phyloP scores from a whole-genome alignment of 2,888 invertebrate genomes.

The Rhorus exstirpatorius region DNA sequence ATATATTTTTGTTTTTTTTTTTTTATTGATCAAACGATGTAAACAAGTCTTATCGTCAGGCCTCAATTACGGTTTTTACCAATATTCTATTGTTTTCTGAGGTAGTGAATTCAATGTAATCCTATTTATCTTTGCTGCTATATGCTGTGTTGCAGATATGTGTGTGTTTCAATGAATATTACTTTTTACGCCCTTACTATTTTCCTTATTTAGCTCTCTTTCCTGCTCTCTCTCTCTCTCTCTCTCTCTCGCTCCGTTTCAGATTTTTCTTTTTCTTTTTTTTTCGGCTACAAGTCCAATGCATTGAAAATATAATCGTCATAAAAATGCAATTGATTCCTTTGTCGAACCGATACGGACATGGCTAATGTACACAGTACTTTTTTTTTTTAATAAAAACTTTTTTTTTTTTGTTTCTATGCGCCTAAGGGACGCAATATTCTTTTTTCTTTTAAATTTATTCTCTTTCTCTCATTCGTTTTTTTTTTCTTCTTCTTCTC shows the following conservation, averaged over 20 bases:
- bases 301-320: slow-evolving; percentile 70
- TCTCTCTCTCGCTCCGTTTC: slow-evolving; percentile 63
- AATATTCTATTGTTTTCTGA: slow-evolving; percentile 75
- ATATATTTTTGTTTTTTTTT: slow-evolving; percentile 28
- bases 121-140: slow-evolving; percentile 83
- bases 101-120: slow-evolving; percentile 84
- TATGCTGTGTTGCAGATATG: slow-evolving; percentile 78
- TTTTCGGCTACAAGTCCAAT: slow-evolving; percentile 83
- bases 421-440: slow-evolving; percentile 68
- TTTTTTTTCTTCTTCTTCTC: slow-evolving; percentile 45
- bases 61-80: slow-evolving; percentile 61
- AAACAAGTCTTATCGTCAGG: slow-evolving; percentile 64
- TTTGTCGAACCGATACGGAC: slow-evolving; percentile 68
- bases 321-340: slow-evolving; percentile 66
- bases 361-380: slow-evolving; percentile 67
- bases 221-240: slow-evolving; percentile 26
- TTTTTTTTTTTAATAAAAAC: slow-evolving; percentile 67
- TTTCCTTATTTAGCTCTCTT: slow-evolving; percentile 36
- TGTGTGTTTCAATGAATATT: slow-evolving; percentile 73
- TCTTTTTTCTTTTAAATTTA: slow-evolving; percentile 27
- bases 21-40: slow-evolving; percentile 61
- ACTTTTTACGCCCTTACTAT: slow-evolving; percentile 68
- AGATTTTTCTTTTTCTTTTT: slow-evolving; percentile 49
- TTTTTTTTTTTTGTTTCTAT: no score
- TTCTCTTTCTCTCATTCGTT: slow-evolving; percentile 42